Conservation (phyloP, 2,113 vertebrate species). For the Rhabdornis inornatus region DNA sequence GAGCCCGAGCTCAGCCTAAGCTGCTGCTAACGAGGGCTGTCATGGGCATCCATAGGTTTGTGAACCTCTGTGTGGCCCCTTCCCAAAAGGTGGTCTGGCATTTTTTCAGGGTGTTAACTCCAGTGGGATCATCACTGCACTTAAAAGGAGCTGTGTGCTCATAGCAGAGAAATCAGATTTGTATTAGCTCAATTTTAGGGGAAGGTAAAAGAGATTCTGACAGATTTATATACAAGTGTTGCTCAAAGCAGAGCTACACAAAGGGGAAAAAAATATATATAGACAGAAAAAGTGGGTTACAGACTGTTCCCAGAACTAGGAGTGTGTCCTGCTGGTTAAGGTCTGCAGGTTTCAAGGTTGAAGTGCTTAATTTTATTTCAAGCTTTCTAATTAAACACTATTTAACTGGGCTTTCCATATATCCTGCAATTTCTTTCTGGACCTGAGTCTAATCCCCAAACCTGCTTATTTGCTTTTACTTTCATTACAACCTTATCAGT, state of each 20-base stretch:
- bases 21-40: fast-evolving
- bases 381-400: slow-evolving; percentile 10
- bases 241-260: background rate
- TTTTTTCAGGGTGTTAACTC: background rate
- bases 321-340: background rate
- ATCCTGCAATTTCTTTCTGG: slow-evolving; percentile 1
- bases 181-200: background rate
- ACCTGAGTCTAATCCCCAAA: background rate
- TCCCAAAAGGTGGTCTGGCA: background rate
- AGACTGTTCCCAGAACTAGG: background rate
- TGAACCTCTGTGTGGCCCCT: background rate
- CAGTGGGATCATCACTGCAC: background rate
- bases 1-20: background rate
- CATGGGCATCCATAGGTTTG: fast-evolving
- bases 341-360: background rate
- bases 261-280: background rate
- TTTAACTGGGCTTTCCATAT: background rate
- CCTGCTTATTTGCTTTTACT: slow-evolving; percentile 46
- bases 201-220: background rate
- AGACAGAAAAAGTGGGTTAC: background rate
- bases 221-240: background rate
- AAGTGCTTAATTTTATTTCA: background rate
- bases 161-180: background rate
- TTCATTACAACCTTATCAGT: slow-evolving; percentile 5
- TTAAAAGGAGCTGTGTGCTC: background rate